phyloP scores from a whole-genome alignment of 2,797 vertebrate genomes.

The Pelobates cultripes region DNA sequence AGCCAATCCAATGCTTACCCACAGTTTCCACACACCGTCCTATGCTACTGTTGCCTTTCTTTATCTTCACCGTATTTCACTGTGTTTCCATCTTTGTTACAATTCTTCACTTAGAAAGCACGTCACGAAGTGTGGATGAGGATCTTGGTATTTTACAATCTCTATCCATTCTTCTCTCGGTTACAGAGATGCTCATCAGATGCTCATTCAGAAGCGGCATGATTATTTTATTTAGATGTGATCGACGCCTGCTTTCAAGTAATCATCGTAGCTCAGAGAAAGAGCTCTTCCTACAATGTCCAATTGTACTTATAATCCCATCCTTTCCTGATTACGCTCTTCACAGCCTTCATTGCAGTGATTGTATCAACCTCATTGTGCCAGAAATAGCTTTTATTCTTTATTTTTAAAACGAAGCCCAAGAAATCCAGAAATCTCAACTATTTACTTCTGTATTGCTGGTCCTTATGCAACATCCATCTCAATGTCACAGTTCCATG shows the following conservation, averaged over 20 bases:
- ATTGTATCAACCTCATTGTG: neutral
- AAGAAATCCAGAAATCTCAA: neutral
- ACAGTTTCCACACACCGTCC: too few species aligned
- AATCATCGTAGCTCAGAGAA: slow-evolving; percentile 19
- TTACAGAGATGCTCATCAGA: slow-evolving; percentile 38
- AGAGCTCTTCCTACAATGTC: neutral
- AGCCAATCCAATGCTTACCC: too few species aligned
- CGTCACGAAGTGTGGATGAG: neutral
- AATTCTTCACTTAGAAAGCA: neutral
- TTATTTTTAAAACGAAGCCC: neutral
- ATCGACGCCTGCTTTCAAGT: slow-evolving; percentile 4
- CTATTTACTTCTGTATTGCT: neutral
- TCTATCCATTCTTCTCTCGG: slow-evolving; percentile 16
- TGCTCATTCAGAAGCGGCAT: slow-evolving; percentile 27
- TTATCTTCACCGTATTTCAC: too few species aligned
- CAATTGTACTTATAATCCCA: slow-evolving; percentile 3
- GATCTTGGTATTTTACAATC: neutral
- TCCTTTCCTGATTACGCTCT: slow-evolving; percentile 5
- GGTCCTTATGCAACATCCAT: too few species aligned
- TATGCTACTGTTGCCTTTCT: too few species aligned
- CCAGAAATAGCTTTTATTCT: neutral
- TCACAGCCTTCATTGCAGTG: neutral
- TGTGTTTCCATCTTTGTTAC: neutral
- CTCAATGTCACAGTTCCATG: too few species aligned
- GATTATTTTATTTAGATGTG: slow-evolving; percentile 40